Base-by-base conservation (phyloP, 2,888 invertebrate genomes). In the Chrysotoxum bicinctum region DNA sequence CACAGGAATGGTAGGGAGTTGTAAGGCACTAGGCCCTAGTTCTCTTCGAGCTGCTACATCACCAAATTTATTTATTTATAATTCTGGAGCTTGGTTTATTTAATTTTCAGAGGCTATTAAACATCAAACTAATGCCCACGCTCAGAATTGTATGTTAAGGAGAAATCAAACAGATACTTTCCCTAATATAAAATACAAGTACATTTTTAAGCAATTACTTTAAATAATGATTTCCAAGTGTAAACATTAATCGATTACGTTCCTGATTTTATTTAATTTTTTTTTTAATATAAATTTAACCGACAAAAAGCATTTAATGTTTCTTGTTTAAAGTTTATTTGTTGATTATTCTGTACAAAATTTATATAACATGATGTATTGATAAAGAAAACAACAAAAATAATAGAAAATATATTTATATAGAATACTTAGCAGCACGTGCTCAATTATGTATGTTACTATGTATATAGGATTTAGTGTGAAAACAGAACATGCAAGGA, bases 401-500 rank as follows among this genome's bases (percentile, higher is more conserved):
- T 45, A 35, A 75, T 70, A 43, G 37, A 77, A 81, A 81, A 75
- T 10, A 45, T 78, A 56, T 73, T n/a, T 70, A 72, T 75, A 35
- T 75, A 72, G 79, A 79, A 75, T 79, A 84, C 45, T 75, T 79
- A 77, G 85, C 81, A 85, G 85, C 85, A 85, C 85, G 85, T 85
- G 85, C 85, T 85, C 43, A 50, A 73, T 66, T 81, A 73, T 85
- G 64, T 85, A 48, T 85, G 54, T 73, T 35, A n/a, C 64, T 37
- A 68, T 68, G 48, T 76, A 50, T 80, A 76, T 85, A 81, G 81
- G 85, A 80, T 81, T 58, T 73, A 73, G 77, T 86, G 82, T 86
- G 80, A 82, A 81, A 86, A 86, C 82, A 82, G 82, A 78, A 82
- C 86, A 86, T 86, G 86, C 86, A 86, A 76, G 81, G 86, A 82